Evolutionary conservation across 2,113 vertebrate genomes (phyloP).

Genomic region (Thunnus thynnus): DNA sequence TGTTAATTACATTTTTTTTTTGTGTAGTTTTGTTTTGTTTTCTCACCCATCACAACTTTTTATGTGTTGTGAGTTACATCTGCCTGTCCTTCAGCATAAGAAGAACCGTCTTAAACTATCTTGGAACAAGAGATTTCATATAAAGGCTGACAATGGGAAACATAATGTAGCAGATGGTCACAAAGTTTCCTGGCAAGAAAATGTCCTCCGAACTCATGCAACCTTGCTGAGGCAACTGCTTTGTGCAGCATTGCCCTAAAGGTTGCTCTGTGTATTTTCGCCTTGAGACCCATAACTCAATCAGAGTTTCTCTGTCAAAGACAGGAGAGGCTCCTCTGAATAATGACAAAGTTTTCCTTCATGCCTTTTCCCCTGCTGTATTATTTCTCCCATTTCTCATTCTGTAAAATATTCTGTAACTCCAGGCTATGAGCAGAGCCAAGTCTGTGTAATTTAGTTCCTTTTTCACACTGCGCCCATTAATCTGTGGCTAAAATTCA

Average conservation of each 20-base stretch:
- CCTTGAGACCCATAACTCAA: constrained; percentile 19
- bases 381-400: constrained; percentile 41
- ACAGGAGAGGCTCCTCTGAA: neutral
- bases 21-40: constrained; percentile 1
- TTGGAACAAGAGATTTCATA: constrained; percentile 9
- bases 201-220: neutral
- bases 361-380: constrained; percentile 2
- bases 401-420: constrained; percentile 29
- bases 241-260: constrained; percentile 10
- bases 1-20: constrained; percentile 15
- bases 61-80: neutral
- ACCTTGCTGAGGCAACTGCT: constrained; percentile 12
- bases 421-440: constrained; percentile 29
- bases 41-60: neutral
- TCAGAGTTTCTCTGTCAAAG: constrained; percentile 28
- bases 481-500: constrained; percentile 47
- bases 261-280: neutral
- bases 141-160: neutral
- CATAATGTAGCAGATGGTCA: constrained; percentile 30
- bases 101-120: neutral
- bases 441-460: constrained; percentile 23
- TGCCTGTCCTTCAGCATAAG: neutral
- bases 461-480: constrained; percentile 18
- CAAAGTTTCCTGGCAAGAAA: constrained; percentile 6
- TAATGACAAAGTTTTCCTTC: constrained; percentile 15